phyloP scores from a whole-genome alignment of 2,113 vertebrate species.

The Hucho hucho region DNA sequence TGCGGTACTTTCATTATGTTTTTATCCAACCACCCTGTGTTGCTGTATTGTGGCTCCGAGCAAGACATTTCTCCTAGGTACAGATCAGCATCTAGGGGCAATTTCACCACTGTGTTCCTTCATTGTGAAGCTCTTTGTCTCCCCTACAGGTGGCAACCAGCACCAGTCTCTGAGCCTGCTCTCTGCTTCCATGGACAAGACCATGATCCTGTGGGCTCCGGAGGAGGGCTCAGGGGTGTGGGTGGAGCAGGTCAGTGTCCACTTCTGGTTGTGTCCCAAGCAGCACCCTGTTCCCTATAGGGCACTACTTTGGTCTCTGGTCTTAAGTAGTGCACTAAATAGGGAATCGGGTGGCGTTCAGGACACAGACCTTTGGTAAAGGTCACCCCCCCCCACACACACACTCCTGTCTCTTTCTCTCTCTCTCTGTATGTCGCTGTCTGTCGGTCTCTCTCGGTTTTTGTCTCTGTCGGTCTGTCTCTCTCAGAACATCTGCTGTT shows the following conservation, averaged over 20 bases:
- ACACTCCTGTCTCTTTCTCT: slow-evolving; percentile 9
- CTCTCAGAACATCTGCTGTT: slow-evolving; percentile 62
- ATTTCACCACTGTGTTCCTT: not conserved
- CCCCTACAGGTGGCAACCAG: slow-evolving; percentile 78
- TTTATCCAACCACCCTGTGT: not conserved
- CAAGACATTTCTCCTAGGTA: slow-evolving; percentile 83
- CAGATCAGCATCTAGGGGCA: slow-evolving; percentile 74
- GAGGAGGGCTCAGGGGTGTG: slow-evolving; percentile 93
- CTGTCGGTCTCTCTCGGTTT: slow-evolving; percentile 17
- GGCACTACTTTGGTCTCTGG: too few relatives aligned
- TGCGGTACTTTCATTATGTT: not conserved
- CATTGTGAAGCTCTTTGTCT: slow-evolving; percentile 34
- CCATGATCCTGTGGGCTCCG: slow-evolving; percentile 94
- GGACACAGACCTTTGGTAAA: not conserved
- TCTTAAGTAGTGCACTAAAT: too few relatives aligned
- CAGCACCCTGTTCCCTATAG: not conserved
- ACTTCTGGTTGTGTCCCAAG: not conserved
- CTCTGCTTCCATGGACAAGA: slow-evolving; percentile 98
- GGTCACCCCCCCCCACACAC: not conserved
- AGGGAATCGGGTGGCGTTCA: too few relatives aligned
- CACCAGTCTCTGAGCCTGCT: slow-evolving; percentile 85
- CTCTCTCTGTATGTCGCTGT: slow-evolving; percentile 25
- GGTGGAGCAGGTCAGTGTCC: slow-evolving; percentile 88
- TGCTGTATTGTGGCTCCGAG: slow-evolving; percentile 74
- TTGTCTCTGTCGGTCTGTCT: slow-evolving; percentile 3